A percentile compares a stretch with the other conserved stretches of the same genome.
Conservation (phyloP, 2,888 invertebrate genomes). For the Helleia helle region DNA sequence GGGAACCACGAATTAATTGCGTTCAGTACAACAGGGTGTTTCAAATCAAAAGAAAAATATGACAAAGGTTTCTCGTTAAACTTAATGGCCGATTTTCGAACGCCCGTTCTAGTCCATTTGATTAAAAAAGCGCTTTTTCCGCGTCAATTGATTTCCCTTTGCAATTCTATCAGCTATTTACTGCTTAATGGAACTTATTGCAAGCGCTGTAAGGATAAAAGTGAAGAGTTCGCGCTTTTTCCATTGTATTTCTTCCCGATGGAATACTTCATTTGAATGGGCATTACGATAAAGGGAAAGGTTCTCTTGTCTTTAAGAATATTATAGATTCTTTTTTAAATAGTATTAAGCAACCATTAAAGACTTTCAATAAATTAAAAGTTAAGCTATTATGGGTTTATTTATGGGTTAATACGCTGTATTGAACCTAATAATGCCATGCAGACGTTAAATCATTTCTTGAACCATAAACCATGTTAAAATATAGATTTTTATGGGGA, state of each 20-base stretch:
- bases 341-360: neutral
- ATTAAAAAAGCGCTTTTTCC: slow-evolving; percentile 59
- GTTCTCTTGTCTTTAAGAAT: slow-evolving; percentile 34
- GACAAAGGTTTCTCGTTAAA: slow-evolving; percentile 64
- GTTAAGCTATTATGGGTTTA: no score
- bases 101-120: slow-evolving; percentile 58
- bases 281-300: slow-evolving; percentile 55
- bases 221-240: slow-evolving; percentile 2
- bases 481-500: no score
- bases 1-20: slow-evolving; percentile 25
- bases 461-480: no score
- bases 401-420: no score
- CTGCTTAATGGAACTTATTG: slow-evolving; percentile 25
- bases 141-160: slow-evolving; percentile 57
- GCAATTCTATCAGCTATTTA: slow-evolving; percentile 36
- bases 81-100: slow-evolving; percentile 55
- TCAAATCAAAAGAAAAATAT: slow-evolving; percentile 63
- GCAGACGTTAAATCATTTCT: no score
- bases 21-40: slow-evolving; percentile 28
- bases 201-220: slow-evolving; percentile 9
- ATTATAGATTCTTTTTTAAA: neutral
- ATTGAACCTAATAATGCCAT: no score
- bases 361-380: no score
- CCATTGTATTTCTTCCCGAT: slow-evolving; percentile 1
- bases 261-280: slow-evolving; percentile 44